A percentile compares a stretch with the other conserved stretches of the same genome.
These are phyloP conservation scores for Hemiscyllium ocellatum DNA, from an alignment of 2,113 vertebrate species.

Conservation along the genomic window DNA sequence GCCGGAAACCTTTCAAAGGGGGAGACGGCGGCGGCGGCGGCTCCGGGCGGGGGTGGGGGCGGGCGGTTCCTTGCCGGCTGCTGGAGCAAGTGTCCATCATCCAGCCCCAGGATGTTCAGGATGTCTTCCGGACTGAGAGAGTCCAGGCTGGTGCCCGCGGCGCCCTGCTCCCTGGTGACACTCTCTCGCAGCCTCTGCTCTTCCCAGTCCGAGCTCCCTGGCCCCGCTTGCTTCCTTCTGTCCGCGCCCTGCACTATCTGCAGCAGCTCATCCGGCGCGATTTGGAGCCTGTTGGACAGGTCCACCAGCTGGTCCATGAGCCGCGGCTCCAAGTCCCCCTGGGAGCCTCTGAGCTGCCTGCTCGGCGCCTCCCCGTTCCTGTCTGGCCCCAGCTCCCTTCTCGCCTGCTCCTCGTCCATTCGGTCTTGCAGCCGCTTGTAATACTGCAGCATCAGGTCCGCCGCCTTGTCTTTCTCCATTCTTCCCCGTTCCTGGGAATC, in stretches of 20 bases:
- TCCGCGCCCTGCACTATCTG: constrained; percentile 71
- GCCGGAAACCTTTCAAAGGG: constrained; percentile 54
- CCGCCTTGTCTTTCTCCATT: constrained; percentile 57
- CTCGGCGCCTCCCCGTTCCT: constrained; percentile 43
- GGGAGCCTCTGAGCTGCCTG: constrained; percentile 55
- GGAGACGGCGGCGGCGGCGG: too few relatives aligned
- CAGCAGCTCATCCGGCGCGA: constrained; percentile 81
- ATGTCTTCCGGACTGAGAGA: constrained; percentile 74
- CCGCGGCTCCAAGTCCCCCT: constrained; percentile 64
- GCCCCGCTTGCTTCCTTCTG: constrained; percentile 51
- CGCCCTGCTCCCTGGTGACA: constrained; percentile 52
- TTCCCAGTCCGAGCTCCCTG: constrained; percentile 56
- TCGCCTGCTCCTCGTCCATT: constrained; percentile 56
- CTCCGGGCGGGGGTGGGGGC: too few relatives aligned
- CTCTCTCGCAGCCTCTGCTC: constrained; percentile 54
- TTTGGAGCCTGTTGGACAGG: constrained; percentile 81
- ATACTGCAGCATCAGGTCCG: constrained; percentile 74
- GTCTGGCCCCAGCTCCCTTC: constrained; percentile 46
- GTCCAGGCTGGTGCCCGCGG: constrained; percentile 62
- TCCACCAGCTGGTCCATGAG: constrained; percentile 76
- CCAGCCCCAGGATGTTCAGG: constrained; percentile 71
- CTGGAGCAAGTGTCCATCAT: constrained; percentile 53
- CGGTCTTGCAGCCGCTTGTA: constrained; percentile 71
- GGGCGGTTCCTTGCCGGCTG: constrained; percentile 58
- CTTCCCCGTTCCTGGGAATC: constrained; percentile 52